Evolutionary conservation across 2,888 invertebrate species (phyloP).

Genomic region (Maniola hyperantus): DNA sequence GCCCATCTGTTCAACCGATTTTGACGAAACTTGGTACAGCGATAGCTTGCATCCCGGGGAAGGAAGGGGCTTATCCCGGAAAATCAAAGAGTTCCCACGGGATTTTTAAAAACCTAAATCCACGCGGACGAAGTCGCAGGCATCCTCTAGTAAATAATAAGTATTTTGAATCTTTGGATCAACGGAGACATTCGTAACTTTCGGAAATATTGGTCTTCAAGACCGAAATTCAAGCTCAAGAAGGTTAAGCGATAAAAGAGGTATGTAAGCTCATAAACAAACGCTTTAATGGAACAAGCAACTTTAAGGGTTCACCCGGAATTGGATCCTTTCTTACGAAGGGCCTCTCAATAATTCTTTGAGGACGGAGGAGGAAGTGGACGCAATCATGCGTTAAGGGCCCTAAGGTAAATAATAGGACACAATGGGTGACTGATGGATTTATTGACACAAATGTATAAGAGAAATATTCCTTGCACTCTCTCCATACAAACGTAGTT

Average conservation of each 20-base stretch:
- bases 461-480: neutral
- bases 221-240: neutral
- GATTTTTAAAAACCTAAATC: too few species aligned
- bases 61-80: too few species aligned
- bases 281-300: slow-evolving; percentile 16
- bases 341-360: slow-evolving; percentile 30
- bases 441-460: slow-evolving; percentile 5
- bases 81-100: too few species aligned
- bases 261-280: slow-evolving; percentile 7
- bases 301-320: slow-evolving; percentile 24
- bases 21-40: too few species aligned
- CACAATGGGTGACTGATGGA: slow-evolving; percentile 13
- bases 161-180: too few species aligned
- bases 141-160: too few species aligned
- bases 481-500: neutral
- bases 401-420: slow-evolving; percentile 4
- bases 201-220: neutral
- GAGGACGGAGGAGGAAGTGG: slow-evolving; percentile 34
- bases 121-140: too few species aligned
- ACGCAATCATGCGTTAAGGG: slow-evolving; percentile 28
- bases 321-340: slow-evolving; percentile 34
- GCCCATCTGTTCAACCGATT: too few species aligned
- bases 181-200: too few species aligned
- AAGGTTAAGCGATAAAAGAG: slow-evolving; percentile 9
- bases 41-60: too few species aligned